These are phyloP conservation scores for Trochalopteron elliotii DNA, from an alignment of 2,113 vertebrate species.

Conservation along the genomic window DNA sequence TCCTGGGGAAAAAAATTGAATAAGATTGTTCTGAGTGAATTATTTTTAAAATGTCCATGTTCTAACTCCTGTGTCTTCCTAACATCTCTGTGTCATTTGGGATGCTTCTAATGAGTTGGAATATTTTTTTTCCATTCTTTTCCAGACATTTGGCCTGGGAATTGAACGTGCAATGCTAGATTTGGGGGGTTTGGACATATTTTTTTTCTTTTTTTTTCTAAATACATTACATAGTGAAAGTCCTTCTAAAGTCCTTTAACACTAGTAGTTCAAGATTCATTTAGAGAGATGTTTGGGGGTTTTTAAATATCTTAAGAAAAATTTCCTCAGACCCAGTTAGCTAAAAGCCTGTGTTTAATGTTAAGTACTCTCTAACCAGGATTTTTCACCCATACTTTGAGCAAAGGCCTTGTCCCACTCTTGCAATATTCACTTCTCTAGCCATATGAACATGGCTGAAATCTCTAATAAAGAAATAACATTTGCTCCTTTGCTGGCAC, in stretches of 20 bases:
- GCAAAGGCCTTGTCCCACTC: background rate
- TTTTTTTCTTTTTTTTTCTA: background rate
- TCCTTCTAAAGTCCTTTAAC: background rate
- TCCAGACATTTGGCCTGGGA: background rate
- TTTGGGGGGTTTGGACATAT: background rate
- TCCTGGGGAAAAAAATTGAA: background rate
- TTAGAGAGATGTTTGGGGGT: accelerated
- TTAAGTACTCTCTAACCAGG: background rate
- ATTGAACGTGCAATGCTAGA: background rate
- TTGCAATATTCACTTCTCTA: background rate
- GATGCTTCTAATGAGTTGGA: background rate
- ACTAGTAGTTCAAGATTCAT: background rate
- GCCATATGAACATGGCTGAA: background rate
- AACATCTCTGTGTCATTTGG: background rate
- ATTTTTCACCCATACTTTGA: accelerated
- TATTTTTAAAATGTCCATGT: background rate
- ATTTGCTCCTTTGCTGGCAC: background rate
- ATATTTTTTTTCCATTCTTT: background rate
- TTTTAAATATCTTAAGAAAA: background rate
- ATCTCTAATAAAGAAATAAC: background rate
- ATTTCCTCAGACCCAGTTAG: background rate
- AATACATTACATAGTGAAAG: background rate
- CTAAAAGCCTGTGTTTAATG: background rate
- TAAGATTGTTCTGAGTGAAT: background rate
- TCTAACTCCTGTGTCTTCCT: background rate